Base-by-base conservation (phyloP, 2,888 invertebrate species). In the Argyresthia albistria region DNA sequence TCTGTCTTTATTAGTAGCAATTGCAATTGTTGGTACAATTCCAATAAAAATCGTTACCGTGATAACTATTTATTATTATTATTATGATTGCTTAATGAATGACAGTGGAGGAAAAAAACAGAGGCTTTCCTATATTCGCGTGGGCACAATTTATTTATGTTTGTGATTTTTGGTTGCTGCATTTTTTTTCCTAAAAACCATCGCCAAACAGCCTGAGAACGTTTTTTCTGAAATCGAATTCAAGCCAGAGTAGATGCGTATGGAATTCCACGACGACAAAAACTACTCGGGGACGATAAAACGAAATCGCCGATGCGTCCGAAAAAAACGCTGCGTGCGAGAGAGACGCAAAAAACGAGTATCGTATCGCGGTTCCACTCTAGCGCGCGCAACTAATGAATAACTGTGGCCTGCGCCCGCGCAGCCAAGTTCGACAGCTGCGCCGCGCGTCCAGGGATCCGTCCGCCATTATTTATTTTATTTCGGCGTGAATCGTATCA, bases 341-440 rank as follows among this genome's bases (percentile, higher is more conserved):
- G 81, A 57, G 76, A 77, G 83, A 84, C 66, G 75, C 77, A 82
- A 83, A 84, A 83, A 83, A 82, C 73, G 77, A 51, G 53, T 77
- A 82, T 81, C 79, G 80, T 80, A 81, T 83, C 77, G 70, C 81
- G 72, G 82, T 84, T 81, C 80, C 83, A 79, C 83, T 83, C 82
- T 80, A 76, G 77, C 81, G 83, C 81, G 76, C 77, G 70, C 76
- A 65, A 66, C 76, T 80, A 80, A 80, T 80, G 80, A 79, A 80
- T 77, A 75, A 42, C 47, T 46, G 52, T 15, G 52, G 52, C 66
- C 66, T 61, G 62, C 66, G 62, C 63, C 62, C 61, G 63, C 15
- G 49, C 37, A 37, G 62, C 63, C 63, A 47, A 61, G 63, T 15
- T 14, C 37, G 42, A 39, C 49, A 37, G 49, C 47, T 47, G 47